Conservation (phyloP, 2,797 vertebrate species). For the Mormyrops attenuatus region DNA sequence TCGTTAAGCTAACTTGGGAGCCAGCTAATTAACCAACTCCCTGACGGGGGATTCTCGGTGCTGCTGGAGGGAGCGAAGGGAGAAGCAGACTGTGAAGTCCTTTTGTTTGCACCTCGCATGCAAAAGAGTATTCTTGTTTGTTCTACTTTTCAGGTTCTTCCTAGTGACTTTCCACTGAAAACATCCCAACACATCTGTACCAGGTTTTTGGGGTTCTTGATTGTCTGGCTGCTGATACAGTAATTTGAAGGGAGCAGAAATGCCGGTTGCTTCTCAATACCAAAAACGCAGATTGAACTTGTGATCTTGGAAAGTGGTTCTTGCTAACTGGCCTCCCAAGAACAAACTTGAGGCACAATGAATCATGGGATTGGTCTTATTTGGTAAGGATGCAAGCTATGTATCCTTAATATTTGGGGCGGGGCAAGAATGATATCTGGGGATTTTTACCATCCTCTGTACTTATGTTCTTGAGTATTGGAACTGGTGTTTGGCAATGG, state of each 20-base stretch:
- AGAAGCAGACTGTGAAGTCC: background rate
- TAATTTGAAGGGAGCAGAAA: background rate
- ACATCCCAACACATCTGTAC: background rate
- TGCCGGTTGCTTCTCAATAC: background rate
- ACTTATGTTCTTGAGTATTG: background rate
- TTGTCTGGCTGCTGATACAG: background rate
- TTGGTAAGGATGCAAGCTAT: background rate
- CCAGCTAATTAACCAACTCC: background rate
- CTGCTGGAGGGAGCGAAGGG: background rate
- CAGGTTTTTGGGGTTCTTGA: background rate
- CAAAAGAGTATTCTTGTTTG: background rate
- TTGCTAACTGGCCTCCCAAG: background rate
- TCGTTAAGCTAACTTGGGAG: slow-evolving; percentile 10
- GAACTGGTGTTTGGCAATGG: background rate
- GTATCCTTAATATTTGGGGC: background rate
- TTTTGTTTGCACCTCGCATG: background rate
- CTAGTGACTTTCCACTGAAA: background rate
- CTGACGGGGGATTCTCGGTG: background rate
- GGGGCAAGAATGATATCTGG: background rate
- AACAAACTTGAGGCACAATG: background rate
- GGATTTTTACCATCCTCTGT: background rate
- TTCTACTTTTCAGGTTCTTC: background rate
- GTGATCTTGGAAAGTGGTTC: background rate
- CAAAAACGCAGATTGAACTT: background rate
- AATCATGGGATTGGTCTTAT: background rate